Evolutionary conservation across 2,888 invertebrate genomes (phyloP), one percentile per base, ranked within the genome.

Genomic region (Mythimna lalbum): DNA sequence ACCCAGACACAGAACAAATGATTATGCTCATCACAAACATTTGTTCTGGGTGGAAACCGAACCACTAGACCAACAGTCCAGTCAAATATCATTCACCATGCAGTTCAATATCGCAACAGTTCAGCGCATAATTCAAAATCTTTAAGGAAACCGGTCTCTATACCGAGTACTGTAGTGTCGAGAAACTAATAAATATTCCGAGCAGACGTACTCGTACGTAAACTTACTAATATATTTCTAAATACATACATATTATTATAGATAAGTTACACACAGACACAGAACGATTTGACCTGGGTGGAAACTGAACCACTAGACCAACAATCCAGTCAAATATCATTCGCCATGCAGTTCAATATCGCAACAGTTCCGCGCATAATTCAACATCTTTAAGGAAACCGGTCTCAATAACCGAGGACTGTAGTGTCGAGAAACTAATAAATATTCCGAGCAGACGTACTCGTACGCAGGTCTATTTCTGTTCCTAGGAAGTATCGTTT

Each of bases 401-500:
- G 53, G 63, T 78, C 33, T 39, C 61, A 70, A 23, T 74, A 70
- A 63, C 84, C 69, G 65, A 64, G 62, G 70, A 69, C 63, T 73
- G 76, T 63, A 74, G 69, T 74, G 80, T 72, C 73, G 83, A 61
- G 69, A 76, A 82, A 69, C 76, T 80, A 68, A 82, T 86, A 84
- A 84, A 84, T 86, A 86, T 84, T 76, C 84, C 68, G 64, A 69
- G 23, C 71, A 81, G 66, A 43, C 71, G 70, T 76, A 74, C 72
- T 68, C 70, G 67, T 79, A 76, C 68, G 69, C 69, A 64, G 43
- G 66, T 82, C 87, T 87, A 85, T 87, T 87, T 86, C 82, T 86
- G 85, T 85, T 85, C 83, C 87, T 88, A 89, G 90, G 87, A 89
- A 89, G 84, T 82, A 80, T 82, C 52, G 64, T 79, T 76, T 69